These are phyloP conservation scores for Sylvicola fuscatus DNA, from an alignment of 2,888 invertebrate species.

Conservation along the genomic window DNA sequence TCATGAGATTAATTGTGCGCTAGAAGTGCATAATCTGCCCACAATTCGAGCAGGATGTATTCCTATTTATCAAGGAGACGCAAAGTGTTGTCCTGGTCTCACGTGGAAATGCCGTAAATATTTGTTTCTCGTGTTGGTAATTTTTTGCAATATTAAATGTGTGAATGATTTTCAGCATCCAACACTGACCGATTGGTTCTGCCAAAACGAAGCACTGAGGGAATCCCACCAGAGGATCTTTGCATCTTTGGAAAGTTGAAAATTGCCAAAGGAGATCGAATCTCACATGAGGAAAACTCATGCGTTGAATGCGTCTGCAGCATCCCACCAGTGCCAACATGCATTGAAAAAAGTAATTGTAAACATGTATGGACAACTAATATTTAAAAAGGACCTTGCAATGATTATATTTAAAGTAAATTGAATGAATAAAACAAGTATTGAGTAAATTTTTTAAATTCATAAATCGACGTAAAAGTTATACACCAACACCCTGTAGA, in stretches of 20 bases:
- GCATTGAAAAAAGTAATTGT: too few relatives aligned
- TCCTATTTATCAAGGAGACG: conserved; percentile 9
- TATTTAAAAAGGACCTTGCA: too few relatives aligned
- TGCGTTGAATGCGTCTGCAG: conserved; percentile 2
- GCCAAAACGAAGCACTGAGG: too few relatives aligned
- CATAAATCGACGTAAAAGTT: too few relatives aligned
- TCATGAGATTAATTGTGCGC: conserved; percentile 8
- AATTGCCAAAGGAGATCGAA: neutral
- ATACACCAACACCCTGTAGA: too few relatives aligned
- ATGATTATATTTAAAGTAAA: too few relatives aligned
- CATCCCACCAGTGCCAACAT: conserved; percentile 1
- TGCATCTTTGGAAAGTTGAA: conserved; percentile 1
- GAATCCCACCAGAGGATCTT: neutral
- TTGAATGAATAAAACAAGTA: too few relatives aligned
- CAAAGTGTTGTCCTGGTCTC: conserved; percentile 10
- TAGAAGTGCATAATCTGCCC: conserved; percentile 8
- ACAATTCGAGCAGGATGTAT: conserved; percentile 9
- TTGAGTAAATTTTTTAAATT: too few relatives aligned
- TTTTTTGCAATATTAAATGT: neutral
- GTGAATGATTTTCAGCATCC: neutral
- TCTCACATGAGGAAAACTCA: conserved; percentile 1
- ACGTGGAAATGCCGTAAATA: conserved; percentile 9
- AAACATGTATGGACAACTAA: too few relatives aligned
- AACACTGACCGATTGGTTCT: too few relatives aligned
- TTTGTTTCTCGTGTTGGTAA: neutral